A percentile compares a stretch with the other conserved stretches of the same genome.
Evolutionary conservation across 2,888 invertebrate genomes (phyloP).

Genomic region (Monopis laevigella): DNA sequence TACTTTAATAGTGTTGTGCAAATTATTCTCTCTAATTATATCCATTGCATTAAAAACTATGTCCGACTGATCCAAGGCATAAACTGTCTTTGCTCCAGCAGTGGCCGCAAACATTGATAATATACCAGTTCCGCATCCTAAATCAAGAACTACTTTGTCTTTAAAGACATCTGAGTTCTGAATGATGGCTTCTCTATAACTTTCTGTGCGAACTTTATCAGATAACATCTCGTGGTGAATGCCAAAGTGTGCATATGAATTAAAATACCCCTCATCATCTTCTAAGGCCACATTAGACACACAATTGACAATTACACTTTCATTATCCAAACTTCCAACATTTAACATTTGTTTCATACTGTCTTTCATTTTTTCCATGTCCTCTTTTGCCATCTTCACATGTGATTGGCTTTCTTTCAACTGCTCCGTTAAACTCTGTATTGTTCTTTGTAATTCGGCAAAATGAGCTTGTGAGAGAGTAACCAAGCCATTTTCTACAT

Average conservation of each 20-base stretch:
- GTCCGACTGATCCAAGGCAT: conserved; percentile 95
- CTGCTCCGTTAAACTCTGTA: conserved; percentile 64
- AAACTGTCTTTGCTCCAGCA: conserved; percentile 90
- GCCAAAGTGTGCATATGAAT: conserved; percentile 87
- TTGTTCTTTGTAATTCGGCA: conserved; percentile 67
- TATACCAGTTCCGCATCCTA: conserved; percentile 98
- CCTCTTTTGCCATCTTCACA: conserved; percentile 68
- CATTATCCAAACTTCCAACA: conserved; percentile 24
- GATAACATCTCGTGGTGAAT: conserved; percentile 96
- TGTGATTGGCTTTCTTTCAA: conserved; percentile 68
- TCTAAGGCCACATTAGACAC: conserved; percentile 62
- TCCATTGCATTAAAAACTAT: conserved; percentile 96
- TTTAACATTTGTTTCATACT: conserved; percentile 68
- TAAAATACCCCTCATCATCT: conserved; percentile 82
- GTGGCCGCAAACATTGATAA: conserved; percentile 97
- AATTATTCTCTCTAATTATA: conserved; percentile 87
- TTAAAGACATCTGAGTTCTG: conserved; percentile 75
- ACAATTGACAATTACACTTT: conserved; percentile 35
- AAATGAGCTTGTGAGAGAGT: conserved; percentile 70
- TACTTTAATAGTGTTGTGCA: conserved; percentile 76
- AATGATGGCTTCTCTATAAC: conserved; percentile 85
- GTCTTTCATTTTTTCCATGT: conserved; percentile 68
- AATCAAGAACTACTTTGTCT: conserved; percentile 88
- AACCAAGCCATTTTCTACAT: conserved; percentile 70
- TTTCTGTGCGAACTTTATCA: conserved; percentile 86